Base-by-base conservation (phyloP, 2,888 invertebrate genomes). In the Cheiracanthium punctorium region DNA sequence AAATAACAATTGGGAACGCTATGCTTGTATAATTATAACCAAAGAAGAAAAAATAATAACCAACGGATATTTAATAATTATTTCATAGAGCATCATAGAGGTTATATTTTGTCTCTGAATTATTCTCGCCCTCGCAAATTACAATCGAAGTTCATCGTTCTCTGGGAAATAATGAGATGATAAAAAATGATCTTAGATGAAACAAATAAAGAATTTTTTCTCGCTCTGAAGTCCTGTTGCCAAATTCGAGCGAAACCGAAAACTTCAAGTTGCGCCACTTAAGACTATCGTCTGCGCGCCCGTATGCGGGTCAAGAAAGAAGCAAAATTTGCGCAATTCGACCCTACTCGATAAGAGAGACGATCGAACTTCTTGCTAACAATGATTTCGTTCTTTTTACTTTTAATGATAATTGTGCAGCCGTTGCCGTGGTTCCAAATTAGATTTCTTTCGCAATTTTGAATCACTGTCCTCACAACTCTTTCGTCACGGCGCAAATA, bases 321-420 rank as follows among this genome's bases (percentile, higher is more conserved):
- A 74, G 79, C 79, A 74, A 67, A 74, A 69, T 41, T 85, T 85
- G 69, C 74, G 79, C 84, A 85, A 85, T 74, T 85, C 84, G 79
- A 74, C 84, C 79, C 84, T 67, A 64, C 64, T 73, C 77, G 82
- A 84, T 84, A 84, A 79, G 77, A 37, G n/a, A 67, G 84, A 85
- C 84, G 84, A 85, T 85, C 84, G 79, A 79, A 84, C 77, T 77
- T 70, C 79, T 58, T 8, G 24, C 41, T 28, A 84, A 85, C 84
- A 85, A 85, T 85, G 84, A 79, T 79, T 73, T 52, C 65, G 28
- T 73, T 77, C 41, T 64, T 37, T n/a, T 71, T 43, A 33, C 52
- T 74, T 73, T 85, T 79, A 84, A 84, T 84, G 82, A 77, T 84
- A 85, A 85, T 85, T 85, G 84, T 79, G 69, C 79, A 77, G 72